phyloP scores from a whole-genome alignment of 2,113 vertebrate genomes.

The Turnix velox region DNA sequence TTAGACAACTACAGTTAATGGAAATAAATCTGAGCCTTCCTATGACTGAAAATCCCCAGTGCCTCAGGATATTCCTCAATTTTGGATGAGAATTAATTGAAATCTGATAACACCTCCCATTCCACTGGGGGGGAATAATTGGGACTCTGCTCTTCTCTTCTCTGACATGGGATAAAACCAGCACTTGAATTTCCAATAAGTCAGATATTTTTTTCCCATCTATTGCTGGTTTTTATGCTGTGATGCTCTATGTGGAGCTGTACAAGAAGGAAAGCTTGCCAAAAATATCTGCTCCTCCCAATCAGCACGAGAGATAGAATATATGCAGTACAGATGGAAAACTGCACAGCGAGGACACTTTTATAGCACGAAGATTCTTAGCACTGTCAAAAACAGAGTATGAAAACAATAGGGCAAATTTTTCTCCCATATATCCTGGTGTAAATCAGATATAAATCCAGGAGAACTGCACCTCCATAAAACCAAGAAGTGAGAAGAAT shows the following conservation, averaged over 20 bases:
- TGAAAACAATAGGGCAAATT: constrained; percentile 21
- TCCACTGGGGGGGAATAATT: not conserved
- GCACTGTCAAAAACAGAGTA: constrained; percentile 10
- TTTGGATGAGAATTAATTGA: not conserved
- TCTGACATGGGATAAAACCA: not conserved
- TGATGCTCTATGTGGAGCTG: constrained; percentile 1
- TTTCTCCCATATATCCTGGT: not conserved
- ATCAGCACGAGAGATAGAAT: constrained; percentile 43
- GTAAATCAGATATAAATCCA: constrained; percentile 32
- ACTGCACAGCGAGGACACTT: not conserved
- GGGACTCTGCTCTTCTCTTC: not conserved
- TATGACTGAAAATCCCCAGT: not conserved
- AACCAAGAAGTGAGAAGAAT: not conserved
- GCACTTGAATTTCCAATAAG: constrained; percentile 16
- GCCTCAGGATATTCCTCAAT: not conserved
- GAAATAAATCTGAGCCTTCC: not conserved
- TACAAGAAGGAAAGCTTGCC: constrained; percentile 31
- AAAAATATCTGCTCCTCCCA: constrained; percentile 42
- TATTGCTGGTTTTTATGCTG: not conserved
- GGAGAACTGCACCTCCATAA: not conserved
- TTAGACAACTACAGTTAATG: not conserved
- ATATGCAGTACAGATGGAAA: constrained; percentile 51
- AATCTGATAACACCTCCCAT: not conserved
- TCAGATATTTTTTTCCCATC: not conserved
- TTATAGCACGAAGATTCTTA: constrained; percentile 46